Base-by-base conservation (phyloP, 2,888 invertebrate genomes). In the Odontothrips loti region DNA sequence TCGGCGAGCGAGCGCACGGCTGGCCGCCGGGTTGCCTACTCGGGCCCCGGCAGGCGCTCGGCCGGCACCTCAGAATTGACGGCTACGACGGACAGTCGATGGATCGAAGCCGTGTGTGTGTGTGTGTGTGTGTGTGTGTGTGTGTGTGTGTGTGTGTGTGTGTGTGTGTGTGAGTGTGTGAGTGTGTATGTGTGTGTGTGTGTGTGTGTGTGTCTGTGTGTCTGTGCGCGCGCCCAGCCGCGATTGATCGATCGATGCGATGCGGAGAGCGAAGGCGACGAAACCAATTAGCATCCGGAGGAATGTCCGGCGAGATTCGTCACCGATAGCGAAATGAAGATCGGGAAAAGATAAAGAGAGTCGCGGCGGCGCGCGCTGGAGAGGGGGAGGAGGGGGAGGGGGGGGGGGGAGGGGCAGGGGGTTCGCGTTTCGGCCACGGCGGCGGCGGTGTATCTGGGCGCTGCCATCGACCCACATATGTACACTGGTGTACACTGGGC, bases 381-480 rank as follows among this genome's bases (percentile, higher is more conserved):
- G 17, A 58, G 17, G 2, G 17, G 15, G 17, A 17, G 58, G 51
- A 51, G 51, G 9, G 51, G 9, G 51, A 51, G 51, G 9, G 51
- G 9, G 51, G 9, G 51, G 9, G 51, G 20, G 51, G 51, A 51
- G 51, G 48, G 48, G 48, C 9, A 20, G 51, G 51, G 20, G 51
- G 51, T 43, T n/a, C 34, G 34, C 34, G 34, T 43, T 43, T 43
- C 34, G 34, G 34, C 34, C 34, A 58, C 20, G 20, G 58, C 58
- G 11, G 58, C 58, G 58, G 6, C 15, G 58, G n/a, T 15, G 58
- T 75, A 75, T 75, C 68, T 75, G 23, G 34, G n/a, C 51, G 15
- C 51, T 27, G 68, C 68, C 68, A 75, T 75, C 68, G 27, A 75
- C 27, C 68, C 68, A 75, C 68, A 75, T 58, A 20, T 43, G 34